phyloP scores from a whole-genome alignment of 2,113 vertebrate species.

The Heptranchias perlo region DNA sequence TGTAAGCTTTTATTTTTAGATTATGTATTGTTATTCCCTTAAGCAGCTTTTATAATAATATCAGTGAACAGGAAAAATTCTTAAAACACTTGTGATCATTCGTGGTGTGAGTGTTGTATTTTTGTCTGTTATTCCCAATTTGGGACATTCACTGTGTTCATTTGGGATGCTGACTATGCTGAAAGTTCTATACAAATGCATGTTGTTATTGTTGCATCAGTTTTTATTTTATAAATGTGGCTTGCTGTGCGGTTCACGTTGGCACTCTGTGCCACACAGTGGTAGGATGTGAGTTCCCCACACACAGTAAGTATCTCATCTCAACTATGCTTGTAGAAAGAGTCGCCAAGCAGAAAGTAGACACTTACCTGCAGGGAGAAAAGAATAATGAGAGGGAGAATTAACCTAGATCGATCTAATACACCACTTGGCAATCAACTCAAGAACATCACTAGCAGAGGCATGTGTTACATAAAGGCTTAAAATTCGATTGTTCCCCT shows the following conservation, averaged over 20 bases:
- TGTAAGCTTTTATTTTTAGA: neutral
- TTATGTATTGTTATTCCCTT: neutral
- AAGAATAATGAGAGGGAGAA: neutral
- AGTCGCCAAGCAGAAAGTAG: neutral
- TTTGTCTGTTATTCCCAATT: neutral
- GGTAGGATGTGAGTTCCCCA: neutral
- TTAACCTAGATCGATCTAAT: neutral
- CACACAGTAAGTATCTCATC: neutral
- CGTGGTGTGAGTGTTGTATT: neutral
- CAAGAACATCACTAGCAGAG: neutral
- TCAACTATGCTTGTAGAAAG: neutral
- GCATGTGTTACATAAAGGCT: neutral
- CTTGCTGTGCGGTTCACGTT: neutral
- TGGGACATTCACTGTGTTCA: neutral
- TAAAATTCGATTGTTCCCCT: too few species aligned
- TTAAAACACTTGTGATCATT: neutral
- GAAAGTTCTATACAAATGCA: neutral
- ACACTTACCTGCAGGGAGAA: neutral
- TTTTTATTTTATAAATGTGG: neutral
- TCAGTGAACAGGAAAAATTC: neutral
- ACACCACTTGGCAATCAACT: neutral
- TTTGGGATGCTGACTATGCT: neutral
- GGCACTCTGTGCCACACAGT: neutral
- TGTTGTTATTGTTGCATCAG: neutral
- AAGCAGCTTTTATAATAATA: neutral